Conservation (phyloP, 2,888 invertebrate species). For the Microplitis deprimator region DNA sequence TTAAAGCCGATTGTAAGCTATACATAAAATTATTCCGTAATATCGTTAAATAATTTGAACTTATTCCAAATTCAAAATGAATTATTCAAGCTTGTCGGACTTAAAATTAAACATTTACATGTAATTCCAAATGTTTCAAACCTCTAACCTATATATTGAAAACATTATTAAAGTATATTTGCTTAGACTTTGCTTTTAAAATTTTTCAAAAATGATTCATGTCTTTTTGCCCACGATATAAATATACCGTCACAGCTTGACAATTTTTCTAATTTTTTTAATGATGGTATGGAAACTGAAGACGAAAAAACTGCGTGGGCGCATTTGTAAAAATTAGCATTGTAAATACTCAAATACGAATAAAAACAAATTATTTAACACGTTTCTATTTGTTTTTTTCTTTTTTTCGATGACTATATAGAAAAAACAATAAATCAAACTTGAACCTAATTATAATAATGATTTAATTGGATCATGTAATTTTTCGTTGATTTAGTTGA, state of each 20-base stretch:
- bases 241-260: background rate
- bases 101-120: no score
- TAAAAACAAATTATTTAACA: no score
- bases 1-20: background rate
- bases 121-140: background rate
- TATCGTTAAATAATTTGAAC: background rate
- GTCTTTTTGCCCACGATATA: no score
- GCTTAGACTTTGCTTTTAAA: no score
- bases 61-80: background rate
- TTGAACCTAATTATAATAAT: background rate
- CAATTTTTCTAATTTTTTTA: conserved; percentile 9
- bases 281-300: conserved; percentile 15
- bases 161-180: no score
- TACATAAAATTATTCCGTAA: background rate
- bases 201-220: no score
- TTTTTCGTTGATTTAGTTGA: background rate
- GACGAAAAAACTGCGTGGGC: no score
- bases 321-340: no score
- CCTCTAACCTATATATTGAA: no score
- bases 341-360: no score
- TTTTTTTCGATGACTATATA: background rate
- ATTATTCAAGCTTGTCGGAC: no score
- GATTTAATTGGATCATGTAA: background rate
- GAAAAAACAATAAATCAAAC: background rate
- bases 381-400: no score